Base-by-base conservation (phyloP, 2,113 vertebrate species). In the Benitochromis conjunctus region DNA sequence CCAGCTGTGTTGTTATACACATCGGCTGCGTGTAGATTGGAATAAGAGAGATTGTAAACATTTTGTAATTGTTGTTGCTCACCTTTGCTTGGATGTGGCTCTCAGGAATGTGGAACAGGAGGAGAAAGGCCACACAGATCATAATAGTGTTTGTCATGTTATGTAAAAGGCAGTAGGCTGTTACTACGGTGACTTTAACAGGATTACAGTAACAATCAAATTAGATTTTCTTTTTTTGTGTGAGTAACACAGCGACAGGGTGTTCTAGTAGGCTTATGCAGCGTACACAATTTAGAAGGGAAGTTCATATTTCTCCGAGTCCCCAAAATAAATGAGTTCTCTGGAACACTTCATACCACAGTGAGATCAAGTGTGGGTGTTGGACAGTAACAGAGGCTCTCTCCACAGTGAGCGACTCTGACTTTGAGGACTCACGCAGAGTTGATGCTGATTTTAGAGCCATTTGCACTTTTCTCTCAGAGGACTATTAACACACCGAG, bases 121-220 rank as follows among this genome's bases (percentile, higher is more conserved):
- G 64, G 38, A 85, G 69, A 90, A 93, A 92, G 83, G 86, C 79
- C 82, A 82, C 77, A 16, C 31, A 51, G 46, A 79, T 36, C 64
- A 79, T 89, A 88, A 92, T 91, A 85, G 36, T 81, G 83, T 86
- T 93, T 93, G 85, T 83, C 5, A 24, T 76, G 83, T 94, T 94
- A 88, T 83, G 80, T 88, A 91, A 92, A 88, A 85, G 46, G 81
- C 80, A 84, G 55, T 31, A 21, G 80, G 88, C 85, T 86, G 83
- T 80, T 87, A 53, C 84, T 80, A 83, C 81, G 74, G 80, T 7
- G 55, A 86, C 85, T 90, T 79, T 87, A 91, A 92, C 87, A 85
- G 91, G 94, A 93, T 95, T 95, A 81, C 9, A 62, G 18, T 14
- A 87, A 82, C 79, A 78, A 9, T 87, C 48, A 46, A 86, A 88